Base-by-base conservation (phyloP, 2,888 invertebrate species). In the Lagria hirta region DNA sequence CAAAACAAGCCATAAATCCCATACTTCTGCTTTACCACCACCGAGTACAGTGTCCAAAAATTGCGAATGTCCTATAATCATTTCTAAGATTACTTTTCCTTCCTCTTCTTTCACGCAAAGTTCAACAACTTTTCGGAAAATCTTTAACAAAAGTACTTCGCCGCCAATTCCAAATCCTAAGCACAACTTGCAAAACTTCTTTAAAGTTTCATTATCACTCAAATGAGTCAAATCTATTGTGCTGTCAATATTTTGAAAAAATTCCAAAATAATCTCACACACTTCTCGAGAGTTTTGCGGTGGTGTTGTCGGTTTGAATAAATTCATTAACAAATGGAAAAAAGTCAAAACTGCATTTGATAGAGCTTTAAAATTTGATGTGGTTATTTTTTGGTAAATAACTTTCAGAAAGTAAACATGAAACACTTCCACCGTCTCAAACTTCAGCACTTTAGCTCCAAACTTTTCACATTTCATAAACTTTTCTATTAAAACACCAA, bases 61-160 rank as follows among this genome's bases (percentile, higher is more conserved):
- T 59, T 86, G 83, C 0, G 89, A 88, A 71, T 90, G 88, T 0
- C 84, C 81, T 3, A 80, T 78, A 5, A 83, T 77, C 85, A 88
- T 85, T 49, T 87, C 85, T 54, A 86, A 83, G 4, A 87, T 67
- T 11, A 77, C 75, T 29, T 70, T 72, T 1, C 73, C 69, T 11
- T 75, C 72, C 10, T 79, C 71, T 23, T 76, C 73, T 3, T 71
- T 65, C 0, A 80, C 65, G 2, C 83, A 75, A 8, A 84, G 63
- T 32, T 68, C 72, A 1, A 79, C 74, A 16, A 86, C 61, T 7
- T 79, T 68, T 44, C 73, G 75, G 8, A 88, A 61, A 17, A 83
- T 58, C 48, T 75, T 68, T 7, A 71, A 43, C 13, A 69, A 53
- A 37, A 47, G 24, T 28, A 49, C 7, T 11, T 61, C 45, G 1